Evolutionary conservation across 2,888 invertebrate genomes (phyloP).

Genomic region (Leptopilina drosophilae): DNA sequence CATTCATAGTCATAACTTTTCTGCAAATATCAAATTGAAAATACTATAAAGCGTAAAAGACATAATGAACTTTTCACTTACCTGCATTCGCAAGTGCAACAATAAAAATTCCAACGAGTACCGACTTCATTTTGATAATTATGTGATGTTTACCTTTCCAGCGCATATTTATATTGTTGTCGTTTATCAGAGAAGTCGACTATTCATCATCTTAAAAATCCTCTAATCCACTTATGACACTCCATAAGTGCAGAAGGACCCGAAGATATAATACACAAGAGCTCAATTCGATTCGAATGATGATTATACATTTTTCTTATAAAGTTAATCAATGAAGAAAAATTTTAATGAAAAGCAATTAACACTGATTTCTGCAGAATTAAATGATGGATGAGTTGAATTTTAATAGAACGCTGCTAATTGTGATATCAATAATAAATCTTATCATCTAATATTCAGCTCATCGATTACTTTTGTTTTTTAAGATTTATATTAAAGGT

Average conservation of each 20-base stretch:
- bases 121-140: constrained; percentile 36
- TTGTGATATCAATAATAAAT: neutral
- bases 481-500: too few species aligned
- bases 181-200: constrained; percentile 18
- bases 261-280: neutral
- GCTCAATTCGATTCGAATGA: constrained; percentile 9
- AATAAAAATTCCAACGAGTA: constrained; percentile 38
- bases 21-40: neutral
- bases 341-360: neutral
- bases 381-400: constrained; percentile 24
- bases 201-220: neutral
- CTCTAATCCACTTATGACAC: constrained; percentile 1
- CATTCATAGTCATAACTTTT: neutral
- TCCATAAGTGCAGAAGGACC: neutral
- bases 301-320: constrained; percentile 3
- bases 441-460: neutral
- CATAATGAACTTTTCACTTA: constrained; percentile 43
- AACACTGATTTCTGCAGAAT: neutral
- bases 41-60: neutral
- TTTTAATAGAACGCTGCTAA: constrained; percentile 19
- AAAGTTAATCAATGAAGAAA: constrained; percentile 2
- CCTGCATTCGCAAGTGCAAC: constrained; percentile 41
- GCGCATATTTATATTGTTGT: neutral
- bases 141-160: neutral
- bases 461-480: neutral